Percentiles rank a stretch among this genome's conserved stretches.
These are phyloP conservation scores for Butorides virescens DNA, from an alignment of 2,113 vertebrate species.

Conservation along the genomic window DNA sequence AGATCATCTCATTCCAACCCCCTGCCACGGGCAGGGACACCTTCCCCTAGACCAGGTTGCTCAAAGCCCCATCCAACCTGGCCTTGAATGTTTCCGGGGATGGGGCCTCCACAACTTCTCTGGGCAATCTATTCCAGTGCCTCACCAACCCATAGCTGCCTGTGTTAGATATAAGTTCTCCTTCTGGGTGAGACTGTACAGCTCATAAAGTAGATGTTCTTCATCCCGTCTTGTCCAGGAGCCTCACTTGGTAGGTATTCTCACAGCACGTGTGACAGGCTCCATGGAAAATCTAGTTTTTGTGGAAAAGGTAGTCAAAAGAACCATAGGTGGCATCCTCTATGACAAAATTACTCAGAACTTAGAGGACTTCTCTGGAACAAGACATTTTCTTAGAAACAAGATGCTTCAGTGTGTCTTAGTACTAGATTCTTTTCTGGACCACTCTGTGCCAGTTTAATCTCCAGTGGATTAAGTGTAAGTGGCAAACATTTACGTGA, in stretches of 20 bases:
- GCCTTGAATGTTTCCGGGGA: no score
- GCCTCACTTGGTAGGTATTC: background rate
- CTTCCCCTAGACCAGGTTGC: no score
- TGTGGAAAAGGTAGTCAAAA: background rate
- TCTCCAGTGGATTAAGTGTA: background rate
- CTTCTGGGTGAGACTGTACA: background rate
- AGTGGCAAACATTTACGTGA: rapidly evolving
- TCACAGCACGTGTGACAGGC: background rate
- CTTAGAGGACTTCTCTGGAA: background rate
- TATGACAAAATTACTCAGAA: background rate
- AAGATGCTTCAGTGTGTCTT: background rate
- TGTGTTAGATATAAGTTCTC: background rate
- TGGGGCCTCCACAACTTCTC: no score
- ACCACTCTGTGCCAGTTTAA: no score
- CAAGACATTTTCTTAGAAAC: background rate
- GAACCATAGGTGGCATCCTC: background rate
- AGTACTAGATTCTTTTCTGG: background rate
- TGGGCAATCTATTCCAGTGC: no score
- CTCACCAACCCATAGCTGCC: background rate
- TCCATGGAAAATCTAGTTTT: background rate
- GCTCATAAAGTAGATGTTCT: background rate
- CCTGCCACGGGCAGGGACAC: no score
- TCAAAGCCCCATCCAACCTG: no score
- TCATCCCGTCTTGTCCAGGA: background rate
- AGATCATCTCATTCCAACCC: no score